Conservation (phyloP, 2,888 invertebrate species). For the Noctua fimbriata region DNA sequence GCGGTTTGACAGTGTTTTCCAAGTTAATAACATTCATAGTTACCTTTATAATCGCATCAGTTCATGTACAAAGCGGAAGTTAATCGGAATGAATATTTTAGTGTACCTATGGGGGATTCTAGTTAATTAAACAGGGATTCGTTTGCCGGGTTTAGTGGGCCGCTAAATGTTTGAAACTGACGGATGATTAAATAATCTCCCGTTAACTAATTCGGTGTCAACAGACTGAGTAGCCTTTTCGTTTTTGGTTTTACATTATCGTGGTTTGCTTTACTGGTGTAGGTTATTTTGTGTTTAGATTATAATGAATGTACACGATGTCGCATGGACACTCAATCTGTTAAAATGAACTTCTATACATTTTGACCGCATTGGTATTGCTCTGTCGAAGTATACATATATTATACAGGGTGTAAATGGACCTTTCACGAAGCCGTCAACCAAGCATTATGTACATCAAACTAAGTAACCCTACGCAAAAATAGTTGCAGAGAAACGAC, state of each 20-base stretch:
- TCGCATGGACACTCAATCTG: neutral
- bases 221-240: constrained; percentile 3
- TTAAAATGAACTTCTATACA: neutral
- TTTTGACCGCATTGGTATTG: neutral
- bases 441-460: too few species aligned
- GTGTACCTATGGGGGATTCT: constrained; percentile 18
- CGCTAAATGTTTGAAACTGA: constrained; percentile 23
- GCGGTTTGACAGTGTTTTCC: constrained; percentile 13
- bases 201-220: constrained; percentile 13
- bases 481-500: too few species aligned
- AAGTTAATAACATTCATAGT: constrained; percentile 13
- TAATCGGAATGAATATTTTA: constrained; percentile 52
- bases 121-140: constrained; percentile 42
- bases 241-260: neutral
- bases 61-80: constrained; percentile 18
- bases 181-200: constrained; percentile 30
- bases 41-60: constrained; percentile 11
- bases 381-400: neutral
- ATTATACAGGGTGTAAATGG: too few species aligned
- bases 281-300: neutral
- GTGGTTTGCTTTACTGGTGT: neutral
- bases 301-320: neutral
- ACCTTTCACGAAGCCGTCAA: too few species aligned
- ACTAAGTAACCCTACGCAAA: too few species aligned
- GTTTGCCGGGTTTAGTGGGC: constrained; percentile 8